These are phyloP conservation scores for Sycophila texana DNA, from an alignment of 2,888 invertebrate genomes.

Conservation along the genomic window DNA sequence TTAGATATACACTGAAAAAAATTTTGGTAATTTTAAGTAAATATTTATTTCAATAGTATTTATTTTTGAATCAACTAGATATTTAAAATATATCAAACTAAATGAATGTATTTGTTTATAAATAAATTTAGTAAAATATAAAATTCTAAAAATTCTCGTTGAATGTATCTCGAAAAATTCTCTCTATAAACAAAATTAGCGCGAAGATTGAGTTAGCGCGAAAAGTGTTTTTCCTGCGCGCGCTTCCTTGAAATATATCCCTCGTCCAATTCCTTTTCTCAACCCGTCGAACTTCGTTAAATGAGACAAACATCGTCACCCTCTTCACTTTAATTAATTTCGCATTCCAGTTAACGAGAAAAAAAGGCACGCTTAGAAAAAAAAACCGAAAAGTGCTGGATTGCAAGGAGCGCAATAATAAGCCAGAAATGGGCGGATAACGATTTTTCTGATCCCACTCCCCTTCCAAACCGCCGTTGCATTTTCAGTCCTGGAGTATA, in stretches of 20 bases:
- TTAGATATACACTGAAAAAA: too few relatives aligned
- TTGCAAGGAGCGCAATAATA: not conserved
- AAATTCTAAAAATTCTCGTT: not conserved
- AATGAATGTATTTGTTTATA: too few relatives aligned
- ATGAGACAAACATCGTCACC: constrained; percentile 12
- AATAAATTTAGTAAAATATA: too few relatives aligned
- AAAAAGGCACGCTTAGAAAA: not conserved
- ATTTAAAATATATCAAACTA: too few relatives aligned
- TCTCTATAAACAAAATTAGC: not conserved
- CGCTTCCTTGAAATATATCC: not conserved
- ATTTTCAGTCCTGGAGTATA: not conserved
- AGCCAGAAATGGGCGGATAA: too few relatives aligned
- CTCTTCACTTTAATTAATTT: constrained; percentile 22
- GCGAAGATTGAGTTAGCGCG: not conserved
- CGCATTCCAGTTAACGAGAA: not conserved
- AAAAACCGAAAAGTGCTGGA: not conserved
- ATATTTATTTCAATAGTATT: too few relatives aligned
- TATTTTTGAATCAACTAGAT: too few relatives aligned
- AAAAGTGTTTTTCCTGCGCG: not conserved
- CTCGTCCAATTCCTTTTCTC: not conserved
- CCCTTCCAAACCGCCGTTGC: not conserved
- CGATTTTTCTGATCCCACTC: not conserved
- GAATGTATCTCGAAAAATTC: not conserved
- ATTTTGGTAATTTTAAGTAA: too few relatives aligned
- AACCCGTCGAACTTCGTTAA: constrained; percentile 14